These are phyloP conservation scores for Lasioglossum baleicum DNA, from an alignment of 1,140 invertebrate genomes.

Conservation along the genomic window DNA sequence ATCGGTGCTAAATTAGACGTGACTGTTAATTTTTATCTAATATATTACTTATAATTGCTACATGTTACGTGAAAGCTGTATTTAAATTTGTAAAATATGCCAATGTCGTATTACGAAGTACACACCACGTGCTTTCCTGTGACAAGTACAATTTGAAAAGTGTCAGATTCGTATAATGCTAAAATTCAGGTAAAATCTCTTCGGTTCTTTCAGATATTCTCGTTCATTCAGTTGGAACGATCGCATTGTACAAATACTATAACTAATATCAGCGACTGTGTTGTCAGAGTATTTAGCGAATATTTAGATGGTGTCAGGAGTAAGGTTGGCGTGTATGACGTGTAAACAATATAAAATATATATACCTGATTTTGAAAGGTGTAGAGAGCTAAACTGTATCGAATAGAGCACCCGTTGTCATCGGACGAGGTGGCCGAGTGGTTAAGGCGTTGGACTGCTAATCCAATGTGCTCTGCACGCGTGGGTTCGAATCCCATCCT, in stretches of 20 bases:
- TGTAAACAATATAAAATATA: too few relatives aligned
- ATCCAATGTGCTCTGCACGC: constrained; percentile 88
- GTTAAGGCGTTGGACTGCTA: constrained; percentile 94
- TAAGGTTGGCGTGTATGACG: neutral
- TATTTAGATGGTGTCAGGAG: neutral
- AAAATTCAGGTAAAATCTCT: too few relatives aligned
- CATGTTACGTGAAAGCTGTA: too few relatives aligned
- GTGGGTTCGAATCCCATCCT: constrained; percentile 94
- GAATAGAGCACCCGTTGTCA: neutral
- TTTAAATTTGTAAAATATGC: too few relatives aligned
- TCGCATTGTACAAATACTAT: constrained; percentile 16
- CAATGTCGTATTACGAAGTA: too few relatives aligned
- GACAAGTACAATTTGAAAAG: too few relatives aligned
- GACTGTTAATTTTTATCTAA: too few relatives aligned
- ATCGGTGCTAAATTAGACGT: too few relatives aligned
- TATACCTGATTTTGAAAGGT: too few relatives aligned
- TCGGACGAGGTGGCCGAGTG: constrained; percentile 91
- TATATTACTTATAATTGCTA: too few relatives aligned
- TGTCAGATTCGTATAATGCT: too few relatives aligned
- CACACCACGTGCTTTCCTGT: too few relatives aligned
- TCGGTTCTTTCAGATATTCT: constrained; percentile 34
- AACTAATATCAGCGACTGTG: constrained; percentile 6
- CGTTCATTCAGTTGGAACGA: constrained; percentile 38
- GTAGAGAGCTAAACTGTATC: fast-evolving
- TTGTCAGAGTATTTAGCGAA: constrained; percentile 46